phyloP scores from a whole-genome alignment of 1,140 invertebrate genomes.

The Telenomus remus region DNA sequence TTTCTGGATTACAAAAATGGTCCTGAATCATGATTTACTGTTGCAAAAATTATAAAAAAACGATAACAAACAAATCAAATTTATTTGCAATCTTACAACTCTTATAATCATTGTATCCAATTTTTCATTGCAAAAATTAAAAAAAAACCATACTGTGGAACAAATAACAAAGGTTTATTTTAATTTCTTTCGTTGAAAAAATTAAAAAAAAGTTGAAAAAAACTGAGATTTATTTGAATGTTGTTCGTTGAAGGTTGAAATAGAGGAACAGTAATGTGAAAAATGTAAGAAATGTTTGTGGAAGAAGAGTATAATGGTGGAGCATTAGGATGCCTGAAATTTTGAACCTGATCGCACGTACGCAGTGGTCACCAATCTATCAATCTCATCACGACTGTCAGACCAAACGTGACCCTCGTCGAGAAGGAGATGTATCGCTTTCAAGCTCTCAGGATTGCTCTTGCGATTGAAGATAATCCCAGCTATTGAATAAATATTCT shows the following conservation, averaged over 20 bases:
- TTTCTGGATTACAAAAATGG: slow-evolving; percentile 19
- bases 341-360: slow-evolving; percentile 25
- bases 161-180: too few species aligned
- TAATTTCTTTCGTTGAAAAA: too few species aligned
- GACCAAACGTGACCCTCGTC: slow-evolving; percentile 35
- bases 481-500: slow-evolving; percentile 39
- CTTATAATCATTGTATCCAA: too few species aligned
- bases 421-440: slow-evolving; percentile 30
- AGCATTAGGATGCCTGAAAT: slow-evolving; percentile 31
- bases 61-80: slow-evolving; percentile 27
- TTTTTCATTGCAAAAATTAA: too few species aligned
- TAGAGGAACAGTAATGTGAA: background rate
- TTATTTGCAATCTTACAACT: background rate
- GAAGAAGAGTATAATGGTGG: slow-evolving; percentile 1
- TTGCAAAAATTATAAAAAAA: slow-evolving; percentile 11
- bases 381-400: slow-evolving; percentile 34
- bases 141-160: too few species aligned
- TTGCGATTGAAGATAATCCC: slow-evolving; percentile 43
- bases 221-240: too few species aligned
- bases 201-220: too few species aligned
- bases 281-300: slow-evolving; percentile 15
- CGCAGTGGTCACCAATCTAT: slow-evolving; percentile 24
- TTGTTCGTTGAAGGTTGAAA: background rate
- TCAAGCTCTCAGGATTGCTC: slow-evolving; percentile 21
- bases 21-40: slow-evolving; percentile 27